Evolutionary conservation across 2,797 vertebrate genomes (phyloP).

Genomic region (Myiotriccus ornatus): DNA sequence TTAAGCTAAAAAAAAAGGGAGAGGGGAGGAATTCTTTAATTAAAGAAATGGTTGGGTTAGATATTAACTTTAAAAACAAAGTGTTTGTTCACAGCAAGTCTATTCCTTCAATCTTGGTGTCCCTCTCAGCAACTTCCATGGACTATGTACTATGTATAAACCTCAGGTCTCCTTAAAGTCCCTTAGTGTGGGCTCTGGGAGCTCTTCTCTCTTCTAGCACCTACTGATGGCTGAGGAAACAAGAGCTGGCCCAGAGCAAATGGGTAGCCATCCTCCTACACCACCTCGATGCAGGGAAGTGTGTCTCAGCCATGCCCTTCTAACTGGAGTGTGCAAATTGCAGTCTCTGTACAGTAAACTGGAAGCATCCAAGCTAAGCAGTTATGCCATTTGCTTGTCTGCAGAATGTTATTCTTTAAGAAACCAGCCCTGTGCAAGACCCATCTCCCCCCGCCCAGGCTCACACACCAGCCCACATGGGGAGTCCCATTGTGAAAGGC

Average conservation of each 20-base stretch:
- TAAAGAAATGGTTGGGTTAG: not conserved
- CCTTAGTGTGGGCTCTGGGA: not conserved
- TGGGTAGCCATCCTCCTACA: not conserved
- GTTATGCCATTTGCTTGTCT: not conserved
- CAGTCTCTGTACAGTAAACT: not conserved
- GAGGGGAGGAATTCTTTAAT: fast-evolving
- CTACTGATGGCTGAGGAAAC: not conserved
- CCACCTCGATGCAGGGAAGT: not conserved
- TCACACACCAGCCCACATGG: fast-evolving
- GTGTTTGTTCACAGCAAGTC: not conserved
- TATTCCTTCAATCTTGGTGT: not conserved
- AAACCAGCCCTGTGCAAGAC: not conserved
- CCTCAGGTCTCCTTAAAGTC: not conserved
- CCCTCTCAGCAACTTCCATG: not conserved
- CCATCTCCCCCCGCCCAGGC: not conserved
- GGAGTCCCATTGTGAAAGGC: not conserved
- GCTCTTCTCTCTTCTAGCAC: not conserved
- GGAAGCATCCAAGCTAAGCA: not conserved
- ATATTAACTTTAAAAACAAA: not conserved
- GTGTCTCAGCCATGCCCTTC: not conserved
- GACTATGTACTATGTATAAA: not conserved
- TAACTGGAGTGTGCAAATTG: not conserved
- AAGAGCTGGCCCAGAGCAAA: not conserved
- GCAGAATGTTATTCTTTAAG: not conserved
- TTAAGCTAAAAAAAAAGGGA: not conserved